Evolutionary conservation across 2,888 invertebrate genomes (phyloP), one percentile per base, ranked within the genome.

Genomic region (Tetropium fuscum): DNA sequence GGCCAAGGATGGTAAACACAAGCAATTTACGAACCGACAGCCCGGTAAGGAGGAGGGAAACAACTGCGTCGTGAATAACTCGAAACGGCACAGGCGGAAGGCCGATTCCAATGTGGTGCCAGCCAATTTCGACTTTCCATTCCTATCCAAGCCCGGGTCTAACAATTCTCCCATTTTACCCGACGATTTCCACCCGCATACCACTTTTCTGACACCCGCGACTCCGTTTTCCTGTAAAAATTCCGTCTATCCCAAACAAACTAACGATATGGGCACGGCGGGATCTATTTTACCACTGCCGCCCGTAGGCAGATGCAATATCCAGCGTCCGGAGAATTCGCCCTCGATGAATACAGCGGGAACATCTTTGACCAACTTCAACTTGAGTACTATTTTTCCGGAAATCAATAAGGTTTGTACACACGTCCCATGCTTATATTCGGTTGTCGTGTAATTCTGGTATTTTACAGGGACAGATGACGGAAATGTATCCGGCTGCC

Each of bases 361-460:
- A 27, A 85, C 84, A 3, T 85, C 86, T 53, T 80, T 89, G 25
- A 90, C 92, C 1, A 93, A 93, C 78, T 93, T 93, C 76, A 93
- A 93, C 81, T 83, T 93, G 34, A 92, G 92, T 73, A 90, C 93
- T 0, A 91, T 93, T 72, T 93, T 93, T 79, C 93, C 93, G 1
- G 93, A 93, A 84, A 93, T 93, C 69, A 92, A 92, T 77, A 75
- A 81, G 78, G 81, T 81, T 66, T 40, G 66, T 58, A 15, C 48
- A 38, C 34, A 30, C 22, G 25, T 3, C n/a, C n/a, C n/a, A n/a
- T n/a, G n/a, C n/a, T n/a, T n/a, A n/a, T n/a, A n/a, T 27, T 32
- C 7, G 19, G 8, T 16, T 22, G 7, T 48, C 11, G n/a, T 36
- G 4, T 27, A 15, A 19, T 5, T 34, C 22, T 2, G 41, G 41